Evolutionary conservation across 2,113 vertebrate species (phyloP), one percentile per base, ranked within the genome.

Genomic region (Cinclus mexicanus): DNA sequence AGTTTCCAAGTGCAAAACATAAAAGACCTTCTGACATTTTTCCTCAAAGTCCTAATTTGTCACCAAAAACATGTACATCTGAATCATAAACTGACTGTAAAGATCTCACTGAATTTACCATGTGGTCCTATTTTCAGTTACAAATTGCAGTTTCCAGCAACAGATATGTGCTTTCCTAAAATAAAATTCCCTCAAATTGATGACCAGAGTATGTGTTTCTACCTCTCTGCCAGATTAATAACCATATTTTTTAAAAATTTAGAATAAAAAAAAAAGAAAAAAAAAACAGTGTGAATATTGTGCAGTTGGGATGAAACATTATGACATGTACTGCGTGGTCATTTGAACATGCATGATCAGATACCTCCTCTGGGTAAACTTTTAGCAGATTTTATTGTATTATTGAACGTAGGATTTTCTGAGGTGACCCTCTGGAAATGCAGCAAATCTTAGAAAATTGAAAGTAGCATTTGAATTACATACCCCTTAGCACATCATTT

Each of bases 381-480:
- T 92, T 72, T 47, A 87, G 52, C 24, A 75, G 71, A 42, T 35
- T 64, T 77, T 39, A 63, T 64, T 75, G 28, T 39, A 7, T 59
- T 85, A 68, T 39, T 77, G 1, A 68, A 49, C 11, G 8, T 44
- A 39, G 61, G n/a, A 84, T 44, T 41, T 37, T 78, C 78, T 57
- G 57, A 63, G 14, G 11, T 56, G n/a, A 94, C 41, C 37, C 50
- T 71, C 53, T 89, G 49, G 41, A 93, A 94, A 89, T 39, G 19
- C 26, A 86, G 71, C 55, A 88, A 50, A 86, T 63, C 63, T 70
- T 42, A 77, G 35, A n/a, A 77, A 86, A 87, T 14, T 83, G 50
- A 50, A 77, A 81, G 76, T 17, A 77, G 63, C 47, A 69, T 68
- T 83, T 90, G 81, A 92, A 96, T 92, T 86, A 65, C 46, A 86